Evolutionary conservation across 2,113 vertebrate species (phyloP).

Genomic region (Phasianus colchicus): DNA sequence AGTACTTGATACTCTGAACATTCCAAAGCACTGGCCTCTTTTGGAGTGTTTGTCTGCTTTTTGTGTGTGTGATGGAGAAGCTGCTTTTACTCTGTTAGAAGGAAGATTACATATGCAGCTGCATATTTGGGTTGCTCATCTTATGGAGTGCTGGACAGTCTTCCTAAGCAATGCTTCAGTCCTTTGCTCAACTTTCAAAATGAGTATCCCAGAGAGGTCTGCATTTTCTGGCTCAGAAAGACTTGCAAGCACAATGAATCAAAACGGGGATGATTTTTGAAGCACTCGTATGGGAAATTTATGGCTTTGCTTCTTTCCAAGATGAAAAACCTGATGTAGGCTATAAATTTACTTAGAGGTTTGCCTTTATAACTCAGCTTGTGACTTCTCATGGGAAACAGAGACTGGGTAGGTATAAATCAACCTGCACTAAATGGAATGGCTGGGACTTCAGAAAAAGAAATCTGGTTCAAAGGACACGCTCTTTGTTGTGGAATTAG

Average conservation of each 20-base stretch:
- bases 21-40: neutral
- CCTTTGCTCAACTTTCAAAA: constrained; percentile 41
- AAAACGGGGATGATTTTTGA: constrained; percentile 25
- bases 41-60: neutral
- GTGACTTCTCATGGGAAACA: constrained; percentile 28
- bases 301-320: constrained; percentile 32
- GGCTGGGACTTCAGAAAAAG: neutral
- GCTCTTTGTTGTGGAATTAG: neutral
- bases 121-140: constrained; percentile 24
- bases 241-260: constrained; percentile 23
- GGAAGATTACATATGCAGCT: neutral
- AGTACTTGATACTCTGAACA: neutral
- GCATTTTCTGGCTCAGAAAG: constrained; percentile 45
- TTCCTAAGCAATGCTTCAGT: neutral
- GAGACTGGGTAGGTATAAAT: neutral
- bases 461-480: neutral
- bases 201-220: constrained; percentile 21
- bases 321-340: constrained; percentile 21
- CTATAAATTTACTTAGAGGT: constrained; percentile 23
- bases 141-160: neutral
- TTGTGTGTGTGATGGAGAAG: constrained; percentile 30
- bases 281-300: neutral
- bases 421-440: neutral
- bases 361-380: constrained; percentile 23
- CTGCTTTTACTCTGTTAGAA: neutral